Percentiles rank a stretch among this genome's conserved stretches.
phyloP scores from a whole-genome alignment of 2,113 vertebrate genomes.

The Tragelaphus imberbis region DNA sequence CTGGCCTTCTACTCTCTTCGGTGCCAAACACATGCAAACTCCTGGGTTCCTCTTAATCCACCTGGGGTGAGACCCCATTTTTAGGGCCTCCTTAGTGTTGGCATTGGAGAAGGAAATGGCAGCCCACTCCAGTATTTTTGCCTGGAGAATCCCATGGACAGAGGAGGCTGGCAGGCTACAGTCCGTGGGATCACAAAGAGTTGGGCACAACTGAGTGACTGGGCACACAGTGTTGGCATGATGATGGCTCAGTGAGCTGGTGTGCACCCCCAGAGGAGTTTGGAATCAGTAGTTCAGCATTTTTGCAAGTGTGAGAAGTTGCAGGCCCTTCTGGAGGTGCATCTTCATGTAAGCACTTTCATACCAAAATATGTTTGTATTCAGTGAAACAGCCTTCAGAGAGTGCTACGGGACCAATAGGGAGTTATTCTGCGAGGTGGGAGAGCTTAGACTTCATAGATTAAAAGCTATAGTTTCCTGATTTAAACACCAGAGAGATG shows the following conservation, averaged over 20 bases:
- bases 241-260: neutral
- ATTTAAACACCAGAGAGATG: neutral
- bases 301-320: neutral
- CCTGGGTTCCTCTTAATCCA: neutral
- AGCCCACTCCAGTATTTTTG: neutral
- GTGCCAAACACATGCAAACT: neutral
- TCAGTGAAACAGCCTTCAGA: neutral
- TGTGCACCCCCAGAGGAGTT: neutral
- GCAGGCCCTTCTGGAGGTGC: neutral
- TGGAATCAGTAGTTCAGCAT: neutral
- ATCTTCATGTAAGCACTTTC: neutral
- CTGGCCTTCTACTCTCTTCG: neutral
- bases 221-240: neutral
- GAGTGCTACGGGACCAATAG: neutral
- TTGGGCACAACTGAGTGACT: neutral
- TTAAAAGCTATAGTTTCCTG: neutral
- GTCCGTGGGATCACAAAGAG: neutral
- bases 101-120: neutral
- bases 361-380: neutral
- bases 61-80: rapidly evolving
- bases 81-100: neutral
- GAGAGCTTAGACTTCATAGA: neutral
- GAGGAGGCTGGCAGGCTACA: neutral
- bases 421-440: neutral
- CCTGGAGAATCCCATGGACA: neutral